Evolutionary conservation across 2,113 vertebrate species (phyloP).

Genomic region (Charina bottae): DNA sequence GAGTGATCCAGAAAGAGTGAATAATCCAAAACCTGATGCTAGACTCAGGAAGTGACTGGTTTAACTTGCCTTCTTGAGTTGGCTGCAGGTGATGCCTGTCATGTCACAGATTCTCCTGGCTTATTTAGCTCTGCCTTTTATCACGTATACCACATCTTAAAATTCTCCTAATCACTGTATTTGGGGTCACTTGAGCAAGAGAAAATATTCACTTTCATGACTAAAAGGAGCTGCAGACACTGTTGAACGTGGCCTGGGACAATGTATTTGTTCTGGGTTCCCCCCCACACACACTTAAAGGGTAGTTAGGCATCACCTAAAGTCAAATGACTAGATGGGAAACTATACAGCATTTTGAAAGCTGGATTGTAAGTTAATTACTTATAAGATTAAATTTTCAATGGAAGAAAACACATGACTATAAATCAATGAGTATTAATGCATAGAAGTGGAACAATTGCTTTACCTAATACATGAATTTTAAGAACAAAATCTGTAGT

Average conservation of each 20-base stretch:
- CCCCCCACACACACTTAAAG: neutral
- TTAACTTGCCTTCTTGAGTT: neutral
- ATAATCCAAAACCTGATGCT: neutral
- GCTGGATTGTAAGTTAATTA: conserved; percentile 8
- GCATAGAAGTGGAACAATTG: conserved; percentile 24
- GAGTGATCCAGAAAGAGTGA: neutral
- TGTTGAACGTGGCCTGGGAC: neutral
- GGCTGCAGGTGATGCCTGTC: neutral
- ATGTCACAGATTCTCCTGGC: neutral
- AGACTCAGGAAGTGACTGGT: neutral
- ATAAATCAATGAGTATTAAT: neutral
- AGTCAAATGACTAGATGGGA: neutral
- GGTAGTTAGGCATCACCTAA: neutral
- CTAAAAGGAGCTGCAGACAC: neutral
- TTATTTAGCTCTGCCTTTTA: neutral
- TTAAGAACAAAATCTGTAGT: conserved; percentile 34
- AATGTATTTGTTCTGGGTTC: neutral
- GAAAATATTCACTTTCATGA: neutral
- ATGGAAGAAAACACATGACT: conserved; percentile 23
- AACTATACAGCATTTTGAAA: neutral
- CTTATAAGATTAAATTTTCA: conserved; percentile 33
- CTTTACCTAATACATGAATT: conserved; percentile 24
- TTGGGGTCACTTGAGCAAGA: neutral
- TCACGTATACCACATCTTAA: neutral
- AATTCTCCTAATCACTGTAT: neutral